Base-by-base conservation (phyloP, 2,113 vertebrate species). In the Speoplatyrhinus poulsoni region DNA sequence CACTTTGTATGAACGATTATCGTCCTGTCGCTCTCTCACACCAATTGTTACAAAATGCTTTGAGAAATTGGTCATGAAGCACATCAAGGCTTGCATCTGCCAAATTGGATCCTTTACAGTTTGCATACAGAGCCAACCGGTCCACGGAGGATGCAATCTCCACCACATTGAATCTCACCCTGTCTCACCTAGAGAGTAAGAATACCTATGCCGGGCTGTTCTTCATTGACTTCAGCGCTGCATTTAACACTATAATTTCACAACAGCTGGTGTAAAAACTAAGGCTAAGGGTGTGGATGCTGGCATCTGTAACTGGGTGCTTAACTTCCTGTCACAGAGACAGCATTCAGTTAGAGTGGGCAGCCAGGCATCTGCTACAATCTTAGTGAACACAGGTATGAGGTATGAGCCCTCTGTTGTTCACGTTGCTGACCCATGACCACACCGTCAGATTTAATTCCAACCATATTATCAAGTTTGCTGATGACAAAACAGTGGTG, bases 221-320 rank as follows among this genome's bases (percentile, higher is more conserved):
- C 10, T 64, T 64, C 48, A 64, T 50, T 6, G 62, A 64, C 10
- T 64, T 64, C 47, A 67, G 52, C 65, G 41, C 55, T 26, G 65
- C 52, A 56, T 67, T 67, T 6, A 68, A 68, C 8, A 49, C 66
- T 16, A 60, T 68, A 36, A 48, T 68, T 12, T 15, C 66, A 47
- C 55, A 68, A 56, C 66, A 41, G 36, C 36, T 5, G 36, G 36
- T 59, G 57, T 55, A 48, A 13, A 68, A 57, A 12, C 66, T 68
- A 36, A 47, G 36, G 32, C 36, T 58, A 3, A 47, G 57, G 55
- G 41, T 41, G 36, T 68, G 52, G 17, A 60, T 16, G 46, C 55
- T 16, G 52, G 52, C 66, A 55, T 36, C 33, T 56, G 65, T 12
- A 67, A 57, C 65, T 67, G 65, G 65, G 16, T 57, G 19, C 47